Evolutionary conservation across 2,888 invertebrate species (phyloP).

Genomic region (Melinopterus prodromus): DNA sequence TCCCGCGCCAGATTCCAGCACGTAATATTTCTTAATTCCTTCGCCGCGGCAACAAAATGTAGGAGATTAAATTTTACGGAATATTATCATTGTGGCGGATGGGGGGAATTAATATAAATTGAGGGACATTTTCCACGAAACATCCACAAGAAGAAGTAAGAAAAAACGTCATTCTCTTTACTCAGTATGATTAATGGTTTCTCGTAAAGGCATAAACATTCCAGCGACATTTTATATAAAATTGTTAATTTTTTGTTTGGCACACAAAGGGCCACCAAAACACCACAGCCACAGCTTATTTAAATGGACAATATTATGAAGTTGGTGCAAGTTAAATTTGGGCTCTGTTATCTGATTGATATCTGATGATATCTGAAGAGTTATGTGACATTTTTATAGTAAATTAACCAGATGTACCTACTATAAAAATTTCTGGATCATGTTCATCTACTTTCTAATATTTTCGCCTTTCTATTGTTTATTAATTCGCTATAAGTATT

Average conservation of each 20-base stretch:
- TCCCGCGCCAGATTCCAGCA: neutral
- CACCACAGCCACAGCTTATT: neutral
- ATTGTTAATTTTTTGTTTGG: neutral
- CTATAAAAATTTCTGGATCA: too few relatives aligned
- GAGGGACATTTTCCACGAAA: neutral
- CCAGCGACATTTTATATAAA: neutral
- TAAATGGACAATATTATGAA: neutral
- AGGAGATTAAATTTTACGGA: neutral
- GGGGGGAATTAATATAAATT: neutral
- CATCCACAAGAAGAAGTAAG: neutral
- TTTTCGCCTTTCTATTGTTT: too few relatives aligned
- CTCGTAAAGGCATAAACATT: neutral
- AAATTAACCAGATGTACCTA: too few relatives aligned
- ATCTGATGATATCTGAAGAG: too few relatives aligned
- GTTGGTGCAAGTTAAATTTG: too few relatives aligned
- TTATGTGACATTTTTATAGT: too few relatives aligned
- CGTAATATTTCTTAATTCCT: neutral
- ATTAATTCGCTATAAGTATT: too few relatives aligned
- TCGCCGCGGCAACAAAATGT: neutral
- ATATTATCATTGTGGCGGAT: neutral
- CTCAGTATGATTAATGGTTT: neutral
- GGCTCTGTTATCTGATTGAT: too few relatives aligned
- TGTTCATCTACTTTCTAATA: too few relatives aligned
- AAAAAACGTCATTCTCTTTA: neutral
- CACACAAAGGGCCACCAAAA: too few relatives aligned